Evolutionary conservation across 2,888 invertebrate genomes (phyloP).

Genomic region (Lithophane leautieri): DNA sequence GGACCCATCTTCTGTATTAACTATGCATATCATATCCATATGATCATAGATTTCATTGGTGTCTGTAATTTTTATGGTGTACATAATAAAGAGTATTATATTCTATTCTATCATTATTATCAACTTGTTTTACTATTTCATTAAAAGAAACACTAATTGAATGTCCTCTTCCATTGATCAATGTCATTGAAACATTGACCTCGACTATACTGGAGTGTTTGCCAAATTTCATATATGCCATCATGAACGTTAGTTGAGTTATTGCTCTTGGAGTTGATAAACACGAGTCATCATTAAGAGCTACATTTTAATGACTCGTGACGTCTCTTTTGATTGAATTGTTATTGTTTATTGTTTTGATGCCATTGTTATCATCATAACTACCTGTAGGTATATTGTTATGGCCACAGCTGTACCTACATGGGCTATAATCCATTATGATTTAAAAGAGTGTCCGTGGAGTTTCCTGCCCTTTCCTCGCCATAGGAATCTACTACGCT

Average conservation of each 20-base stretch:
- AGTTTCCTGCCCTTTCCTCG: not conserved
- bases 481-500: not conserved
- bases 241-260: not conserved
- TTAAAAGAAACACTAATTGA: not conserved
- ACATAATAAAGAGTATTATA: too few relatives aligned
- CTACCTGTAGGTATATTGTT: not conserved
- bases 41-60: too few relatives aligned
- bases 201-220: conserved; percentile 48
- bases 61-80: too few relatives aligned
- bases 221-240: conserved; percentile 49
- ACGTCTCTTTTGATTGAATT: conserved; percentile 2
- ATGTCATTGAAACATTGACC: conserved; percentile 59
- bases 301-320: conserved; percentile 18
- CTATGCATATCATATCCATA: not conserved
- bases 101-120: not conserved
- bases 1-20: not conserved
- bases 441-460: not conserved
- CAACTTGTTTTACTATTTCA: not conserved
- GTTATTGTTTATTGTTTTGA: conserved; percentile 47
- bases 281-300: conserved; percentile 23
- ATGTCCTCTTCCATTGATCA: conserved; percentile 23
- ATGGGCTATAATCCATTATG: not conserved
- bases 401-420: not conserved
- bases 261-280: conserved; percentile 33
- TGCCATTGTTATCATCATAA: not conserved